A percentile compares a stretch with the other conserved stretches of the same genome.
Evolutionary conservation across 2,797 vertebrate species (phyloP).

Genomic region (Lepilemur septentrionalis): DNA sequence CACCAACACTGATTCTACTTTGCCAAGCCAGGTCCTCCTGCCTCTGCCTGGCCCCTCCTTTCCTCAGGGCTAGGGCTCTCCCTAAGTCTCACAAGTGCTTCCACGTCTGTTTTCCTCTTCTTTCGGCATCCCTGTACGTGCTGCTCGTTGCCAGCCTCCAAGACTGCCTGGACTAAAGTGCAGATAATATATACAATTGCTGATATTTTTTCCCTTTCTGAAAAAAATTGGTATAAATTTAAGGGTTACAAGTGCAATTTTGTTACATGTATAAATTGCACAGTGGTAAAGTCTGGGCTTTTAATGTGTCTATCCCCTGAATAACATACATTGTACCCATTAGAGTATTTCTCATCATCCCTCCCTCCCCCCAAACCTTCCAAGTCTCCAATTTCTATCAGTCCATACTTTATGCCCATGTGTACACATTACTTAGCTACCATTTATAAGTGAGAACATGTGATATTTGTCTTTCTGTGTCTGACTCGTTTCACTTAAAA

Average conservation of each 20-base stretch:
- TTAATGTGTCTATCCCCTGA: not conserved
- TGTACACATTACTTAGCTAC: not conserved
- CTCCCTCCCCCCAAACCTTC: not conserved
- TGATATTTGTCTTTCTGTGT: not conserved
- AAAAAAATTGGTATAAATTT: not conserved
- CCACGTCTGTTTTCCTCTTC: not conserved
- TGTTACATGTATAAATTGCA: not conserved
- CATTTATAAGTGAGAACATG: not conserved
- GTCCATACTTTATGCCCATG: not conserved
- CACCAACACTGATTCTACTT: not conserved
- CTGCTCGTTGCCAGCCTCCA: not conserved
- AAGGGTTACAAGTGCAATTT: not conserved
- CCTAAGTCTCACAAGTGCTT: not conserved
- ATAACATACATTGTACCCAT: not conserved
- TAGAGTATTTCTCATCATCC: not conserved
- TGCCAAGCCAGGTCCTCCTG: not conserved
- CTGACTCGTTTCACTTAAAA: not conserved
- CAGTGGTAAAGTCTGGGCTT: not conserved
- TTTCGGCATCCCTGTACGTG: no score
- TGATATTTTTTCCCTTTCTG: not conserved
- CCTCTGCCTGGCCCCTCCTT: not conserved
- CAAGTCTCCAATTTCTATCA: not conserved
- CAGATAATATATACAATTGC: not conserved
- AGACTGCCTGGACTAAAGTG: not conserved
- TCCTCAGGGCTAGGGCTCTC: accelerated